These are phyloP conservation scores for Neocrepidodera transversa DNA, from an alignment of 2,888 invertebrate species.

Conservation along the genomic window DNA sequence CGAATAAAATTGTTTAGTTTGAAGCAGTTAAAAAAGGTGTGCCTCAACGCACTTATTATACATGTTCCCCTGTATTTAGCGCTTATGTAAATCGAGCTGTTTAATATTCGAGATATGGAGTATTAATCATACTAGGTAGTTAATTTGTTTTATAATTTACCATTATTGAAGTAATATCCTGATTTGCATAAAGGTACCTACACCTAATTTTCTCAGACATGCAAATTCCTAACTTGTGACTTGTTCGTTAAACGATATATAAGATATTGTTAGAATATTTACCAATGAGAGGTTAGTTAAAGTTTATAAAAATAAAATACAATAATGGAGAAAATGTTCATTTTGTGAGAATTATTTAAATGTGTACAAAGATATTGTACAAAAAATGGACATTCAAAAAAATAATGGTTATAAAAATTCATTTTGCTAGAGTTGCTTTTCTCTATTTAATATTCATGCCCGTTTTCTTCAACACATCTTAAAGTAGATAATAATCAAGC, in stretches of 20 bases:
- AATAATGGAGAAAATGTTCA: too few species aligned
- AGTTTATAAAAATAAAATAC: too few species aligned
- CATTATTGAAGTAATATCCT: slow-evolving; percentile 18
- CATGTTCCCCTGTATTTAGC: slow-evolving; percentile 28
- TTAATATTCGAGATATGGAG: slow-evolving; percentile 20
- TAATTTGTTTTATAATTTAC: slow-evolving; percentile 23
- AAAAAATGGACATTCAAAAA: too few species aligned
- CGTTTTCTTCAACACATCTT: too few species aligned
- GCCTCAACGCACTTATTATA: slow-evolving; percentile 22
- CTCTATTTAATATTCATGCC: too few species aligned
- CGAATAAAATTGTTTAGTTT: slow-evolving; percentile 13
- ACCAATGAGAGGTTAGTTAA: too few species aligned
- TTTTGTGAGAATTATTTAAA: too few species aligned
- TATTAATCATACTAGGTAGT: slow-evolving; percentile 21
- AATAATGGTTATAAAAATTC: too few species aligned
- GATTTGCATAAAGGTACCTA: slow-evolving; percentile 22
- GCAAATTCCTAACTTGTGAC: slow-evolving; percentile 11
- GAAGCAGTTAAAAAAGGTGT: slow-evolving; percentile 29
- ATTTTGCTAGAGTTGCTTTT: too few species aligned
- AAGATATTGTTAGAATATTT: too few species aligned
- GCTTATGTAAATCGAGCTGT: slow-evolving; percentile 41
- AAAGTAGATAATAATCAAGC: too few species aligned
- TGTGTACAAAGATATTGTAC: too few species aligned
- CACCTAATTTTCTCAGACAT: slow-evolving; percentile 45
- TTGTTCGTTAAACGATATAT: not conserved